Base-by-base conservation (phyloP, 2,888 invertebrate genomes). In the Cyclophora punctaria region DNA sequence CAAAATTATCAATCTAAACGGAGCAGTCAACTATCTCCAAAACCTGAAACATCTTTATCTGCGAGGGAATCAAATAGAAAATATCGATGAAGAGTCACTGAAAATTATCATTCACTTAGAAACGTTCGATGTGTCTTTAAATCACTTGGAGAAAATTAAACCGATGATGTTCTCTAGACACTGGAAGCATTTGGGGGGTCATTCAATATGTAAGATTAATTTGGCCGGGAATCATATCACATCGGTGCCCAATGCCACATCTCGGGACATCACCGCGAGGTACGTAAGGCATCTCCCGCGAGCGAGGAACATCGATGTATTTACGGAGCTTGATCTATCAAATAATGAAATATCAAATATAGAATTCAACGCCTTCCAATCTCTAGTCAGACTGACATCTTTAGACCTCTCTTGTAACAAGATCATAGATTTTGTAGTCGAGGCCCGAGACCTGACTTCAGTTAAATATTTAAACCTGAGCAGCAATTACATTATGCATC, bases 101-200 rank as follows among this genome's bases (percentile, higher is more conserved):
- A 74, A 78, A 58, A 75, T 78, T 4, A 82, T 86, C 40, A 66
- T 69, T 34, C 82, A 87, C 59, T 71, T 88, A 44, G 75, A 83
- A 66, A 85, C 82, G 0, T 83, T 87, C 40, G 87, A 87, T 51
- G 62, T 86, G 34, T 85, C 87, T 1, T 64, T 62, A 42, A 88
- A 88, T 56, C 62, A 78, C 45, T 56, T 88, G 7, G 67, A 75
- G 42, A 48, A 66, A 41, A 58, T 86, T 34, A 72, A 71, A n/a
- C 73, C 83, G 0, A 63, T 69, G 0, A 60, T 84, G 52, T 74
- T 88, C 34, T 67, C 67, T 2, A 77, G 85, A 50, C 85, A 86
- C 57, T 87, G 83, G 84, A 55, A 67, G 2, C 85, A 86, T 59
- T 71, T 84, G 5, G 63, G 58, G 3, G 69, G 71, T 35, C 71